Evolutionary conservation across 2,113 vertebrate species (phyloP).

Genomic region (Dasyornis broadbenti): DNA sequence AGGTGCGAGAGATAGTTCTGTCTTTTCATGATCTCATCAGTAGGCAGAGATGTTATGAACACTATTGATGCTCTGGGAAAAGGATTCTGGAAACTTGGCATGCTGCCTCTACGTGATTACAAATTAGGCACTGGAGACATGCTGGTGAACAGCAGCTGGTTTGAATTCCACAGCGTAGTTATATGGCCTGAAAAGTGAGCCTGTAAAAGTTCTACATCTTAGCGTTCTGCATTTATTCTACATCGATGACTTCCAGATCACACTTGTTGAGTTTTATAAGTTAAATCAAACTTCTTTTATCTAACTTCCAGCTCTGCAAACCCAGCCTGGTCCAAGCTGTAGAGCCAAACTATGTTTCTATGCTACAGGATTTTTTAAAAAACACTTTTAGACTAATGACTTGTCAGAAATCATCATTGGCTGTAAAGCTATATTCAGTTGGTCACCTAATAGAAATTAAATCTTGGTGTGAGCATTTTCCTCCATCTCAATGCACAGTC

Average conservation of each 20-base stretch:
- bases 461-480: not conserved
- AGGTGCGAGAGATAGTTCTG: not conserved
- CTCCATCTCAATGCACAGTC: not conserved
- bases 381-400: not conserved
- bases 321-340: not conserved
- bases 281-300: conserved; percentile 25
- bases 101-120: conserved; percentile 10
- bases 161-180: conserved; percentile 9
- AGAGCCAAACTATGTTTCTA: not conserved
- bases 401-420: not conserved
- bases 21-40: not conserved
- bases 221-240: conserved; percentile 29
- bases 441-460: not conserved
- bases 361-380: not conserved
- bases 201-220: conserved; percentile 21
- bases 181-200: conserved; percentile 10
- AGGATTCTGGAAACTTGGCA: conserved; percentile 42
- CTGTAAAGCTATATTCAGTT: not conserved
- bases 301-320: not conserved
- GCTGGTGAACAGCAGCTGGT: conserved; percentile 26
- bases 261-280: conserved; percentile 34
- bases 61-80: conserved; percentile 37
- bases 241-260: conserved; percentile 55
- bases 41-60: conserved; percentile 8
- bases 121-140: conserved; percentile 51